Evolutionary conservation across 2,888 invertebrate genomes (phyloP).

Genomic region (Melieria omissa): DNA sequence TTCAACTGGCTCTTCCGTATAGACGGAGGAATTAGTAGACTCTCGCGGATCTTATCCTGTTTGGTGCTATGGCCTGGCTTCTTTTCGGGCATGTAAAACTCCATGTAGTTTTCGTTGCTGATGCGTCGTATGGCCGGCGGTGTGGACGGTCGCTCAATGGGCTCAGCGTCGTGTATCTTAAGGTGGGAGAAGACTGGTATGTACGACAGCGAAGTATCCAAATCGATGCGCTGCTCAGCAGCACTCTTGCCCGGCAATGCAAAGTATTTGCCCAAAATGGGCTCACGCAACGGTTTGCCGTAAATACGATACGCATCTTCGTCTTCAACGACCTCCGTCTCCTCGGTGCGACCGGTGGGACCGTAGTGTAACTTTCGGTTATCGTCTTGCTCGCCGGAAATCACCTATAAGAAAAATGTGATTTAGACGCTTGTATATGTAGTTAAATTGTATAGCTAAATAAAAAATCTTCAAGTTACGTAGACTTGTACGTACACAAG

Average conservation of each 20-base stretch:
- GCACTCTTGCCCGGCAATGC: constrained; percentile 66
- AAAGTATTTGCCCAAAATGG: constrained; percentile 73
- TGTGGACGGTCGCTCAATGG: constrained; percentile 71
- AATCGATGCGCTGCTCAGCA: constrained; percentile 66
- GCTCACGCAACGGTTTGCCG: constrained; percentile 70
- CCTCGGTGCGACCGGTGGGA: neutral
- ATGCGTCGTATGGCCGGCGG: constrained; percentile 69
- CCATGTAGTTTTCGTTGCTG: constrained; percentile 55
- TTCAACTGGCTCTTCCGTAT: too few relatives aligned
- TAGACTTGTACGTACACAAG: too few relatives aligned
- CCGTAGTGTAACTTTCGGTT: constrained; percentile 21
- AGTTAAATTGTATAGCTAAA: too few relatives aligned
- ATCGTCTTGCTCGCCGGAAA: constrained; percentile 45
- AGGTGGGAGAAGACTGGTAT: constrained; percentile 79
- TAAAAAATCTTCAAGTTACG: too few relatives aligned
- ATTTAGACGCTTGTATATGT: too few relatives aligned
- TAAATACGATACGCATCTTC: constrained; percentile 62
- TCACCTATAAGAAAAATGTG: constrained; percentile 37
- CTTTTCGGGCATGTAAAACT: constrained; percentile 49
- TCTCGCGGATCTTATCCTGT: too few relatives aligned
- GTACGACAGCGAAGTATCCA: constrained; percentile 74
- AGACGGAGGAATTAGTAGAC: too few relatives aligned
- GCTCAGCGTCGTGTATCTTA: constrained; percentile 71
- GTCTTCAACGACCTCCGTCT: constrained; percentile 35
- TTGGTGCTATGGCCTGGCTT: neutral